Evolutionary conservation across 1,140 invertebrate genomes (phyloP), one percentile per base, ranked within the genome.

Genomic region (Cydia splendana): DNA sequence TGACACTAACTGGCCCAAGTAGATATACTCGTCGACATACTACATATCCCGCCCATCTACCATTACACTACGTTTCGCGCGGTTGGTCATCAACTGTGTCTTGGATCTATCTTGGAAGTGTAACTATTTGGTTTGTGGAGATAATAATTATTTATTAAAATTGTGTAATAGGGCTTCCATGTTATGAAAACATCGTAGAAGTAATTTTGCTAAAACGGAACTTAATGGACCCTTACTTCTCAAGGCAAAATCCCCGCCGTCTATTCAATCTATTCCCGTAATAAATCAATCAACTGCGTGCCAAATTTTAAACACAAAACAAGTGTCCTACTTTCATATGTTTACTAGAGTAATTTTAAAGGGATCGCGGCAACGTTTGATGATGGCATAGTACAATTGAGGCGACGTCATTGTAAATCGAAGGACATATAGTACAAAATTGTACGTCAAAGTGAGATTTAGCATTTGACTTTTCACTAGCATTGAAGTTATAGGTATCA

Each of bases 211-310:
- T 57, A 57, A 48, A 48, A 13, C n/a, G 12, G 0, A 24, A 62
- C 20, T 24, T 2, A 53, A 18, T 53, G 15, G 13, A 62, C 24
- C 57, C 57, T 18, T n/a, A 57, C 53, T 18, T 20, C 18, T 20
- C 18, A 24, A 24, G 57, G 9, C 57, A 24, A 10, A 62, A 7
- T 62, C 57, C 53, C n/a, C n/a, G 53, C n/a, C 53, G n/a, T 78
- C 75, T 51, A 65, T 65, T 75, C 74, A 48, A 48, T 48, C 1
- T 15, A 48, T 30, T 81, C 75, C 51, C 51, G 65, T 80, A 80
- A 87, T 82, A 82, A 82, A 87, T 83, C 82, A 85, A 76, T 78
- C 79, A 76, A 76, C 42, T 83, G 81, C 85, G 85, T 88, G 87
- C 87, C 87, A 87, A 88, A 88, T 82, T 69, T 77, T 78, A 57